phyloP scores from a whole-genome alignment of 2,797 vertebrate species.

The Epinephelus coioides region DNA sequence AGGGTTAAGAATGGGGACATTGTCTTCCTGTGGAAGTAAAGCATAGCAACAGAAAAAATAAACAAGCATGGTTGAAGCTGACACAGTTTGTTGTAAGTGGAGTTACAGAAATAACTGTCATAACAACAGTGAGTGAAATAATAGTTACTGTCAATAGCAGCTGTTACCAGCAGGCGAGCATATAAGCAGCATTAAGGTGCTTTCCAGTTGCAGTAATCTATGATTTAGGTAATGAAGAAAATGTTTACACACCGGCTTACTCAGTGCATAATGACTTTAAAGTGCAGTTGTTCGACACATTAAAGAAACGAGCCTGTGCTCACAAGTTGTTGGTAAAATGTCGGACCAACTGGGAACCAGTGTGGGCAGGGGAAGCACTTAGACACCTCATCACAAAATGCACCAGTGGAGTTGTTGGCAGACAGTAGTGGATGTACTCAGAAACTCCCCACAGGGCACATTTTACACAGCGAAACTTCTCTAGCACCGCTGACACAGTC shows the following conservation, averaged over 20 bases:
- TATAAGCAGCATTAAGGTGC: background rate
- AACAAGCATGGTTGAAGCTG: background rate
- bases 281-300: constrained; percentile 5
- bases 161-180: background rate
- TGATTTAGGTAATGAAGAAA: constrained; percentile 1
- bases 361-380: background rate
- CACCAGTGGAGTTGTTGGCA: constrained; percentile 17
- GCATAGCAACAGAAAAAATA: background rate
- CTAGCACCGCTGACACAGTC: background rate
- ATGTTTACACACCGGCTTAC: background rate
- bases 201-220: background rate
- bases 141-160: background rate
- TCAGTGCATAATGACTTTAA: background rate
- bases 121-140: background rate
- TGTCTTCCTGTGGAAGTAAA: background rate
- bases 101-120: background rate
- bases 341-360: background rate
- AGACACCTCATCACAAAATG: background rate
- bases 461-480: background rate
- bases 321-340: background rate
- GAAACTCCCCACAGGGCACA: background rate
- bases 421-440: constrained; percentile 12
- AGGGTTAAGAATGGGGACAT: background rate
- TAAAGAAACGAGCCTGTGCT: background rate
- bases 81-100: background rate